These are phyloP conservation scores for Ennomos quercinarius DNA, from an alignment of 2,888 invertebrate genomes.

Conservation along the genomic window DNA sequence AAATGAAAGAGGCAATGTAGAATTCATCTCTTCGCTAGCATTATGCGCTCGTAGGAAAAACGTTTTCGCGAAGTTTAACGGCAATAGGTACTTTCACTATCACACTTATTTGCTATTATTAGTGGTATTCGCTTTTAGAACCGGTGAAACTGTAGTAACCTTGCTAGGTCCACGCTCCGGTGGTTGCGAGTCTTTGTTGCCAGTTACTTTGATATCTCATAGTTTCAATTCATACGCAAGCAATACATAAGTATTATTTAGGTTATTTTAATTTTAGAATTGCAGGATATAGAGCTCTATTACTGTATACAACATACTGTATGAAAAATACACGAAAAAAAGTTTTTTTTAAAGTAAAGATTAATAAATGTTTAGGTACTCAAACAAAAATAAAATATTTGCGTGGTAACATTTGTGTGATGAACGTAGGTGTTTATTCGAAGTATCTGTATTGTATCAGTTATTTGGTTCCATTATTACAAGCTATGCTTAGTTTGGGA, in stretches of 20 bases:
- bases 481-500: too few relatives aligned
- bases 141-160: slow-evolving; percentile 67
- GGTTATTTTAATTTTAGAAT: background rate
- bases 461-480: too few relatives aligned
- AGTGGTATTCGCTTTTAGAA: slow-evolving; percentile 40
- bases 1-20: background rate
- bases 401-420: too few relatives aligned
- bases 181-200: slow-evolving; percentile 55
- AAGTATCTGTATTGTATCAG: too few relatives aligned
- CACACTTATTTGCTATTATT: slow-evolving; percentile 50
- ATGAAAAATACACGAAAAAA: too few relatives aligned
- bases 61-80: background rate
- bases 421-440: too few relatives aligned
- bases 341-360: too few relatives aligned
- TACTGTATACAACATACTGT: too few relatives aligned
- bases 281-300: too few relatives aligned
- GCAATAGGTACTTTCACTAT: slow-evolving; percentile 61
- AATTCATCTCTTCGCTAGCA: background rate
- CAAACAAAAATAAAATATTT: too few relatives aligned
- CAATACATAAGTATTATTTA: slow-evolving; percentile 5
- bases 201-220: slow-evolving; percentile 41
- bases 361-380: too few relatives aligned
- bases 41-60: background rate
- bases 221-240: slow-evolving; percentile 14
- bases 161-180: slow-evolving; percentile 62